Conservation (phyloP, 2,113 vertebrate genomes). For the Ancistrus triradiatus region DNA sequence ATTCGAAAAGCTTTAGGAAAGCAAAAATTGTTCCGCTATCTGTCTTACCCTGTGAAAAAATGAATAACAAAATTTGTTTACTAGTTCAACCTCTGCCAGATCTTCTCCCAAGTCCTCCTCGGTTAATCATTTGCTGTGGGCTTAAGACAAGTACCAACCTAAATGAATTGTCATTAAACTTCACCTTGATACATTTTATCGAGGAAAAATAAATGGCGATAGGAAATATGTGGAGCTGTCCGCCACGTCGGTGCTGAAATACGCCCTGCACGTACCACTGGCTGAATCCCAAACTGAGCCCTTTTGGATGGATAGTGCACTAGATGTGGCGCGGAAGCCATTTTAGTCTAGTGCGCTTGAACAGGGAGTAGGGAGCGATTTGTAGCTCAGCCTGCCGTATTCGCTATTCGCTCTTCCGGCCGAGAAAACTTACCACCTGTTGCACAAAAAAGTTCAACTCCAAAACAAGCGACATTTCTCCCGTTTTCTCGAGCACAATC, state of each 20-base stretch:
- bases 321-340: constrained; percentile 6
- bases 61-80: too few relatives aligned
- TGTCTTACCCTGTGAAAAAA: too few relatives aligned
- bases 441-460: constrained; percentile 67
- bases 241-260: constrained; percentile 69
- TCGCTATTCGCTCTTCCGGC: constrained; percentile 51
- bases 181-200: too few relatives aligned
- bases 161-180: too few relatives aligned
- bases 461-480: constrained; percentile 24
- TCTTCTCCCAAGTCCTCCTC: too few relatives aligned
- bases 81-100: neutral
- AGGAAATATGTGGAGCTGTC: constrained; percentile 75
- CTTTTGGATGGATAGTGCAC: neutral
- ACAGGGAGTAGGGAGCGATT: constrained; percentile 31
- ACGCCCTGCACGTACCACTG: constrained; percentile 52
- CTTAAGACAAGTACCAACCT: too few relatives aligned
- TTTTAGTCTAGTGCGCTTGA: constrained; percentile 6
- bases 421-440: constrained; percentile 68
- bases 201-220: too few relatives aligned
- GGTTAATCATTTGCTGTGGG: too few relatives aligned
- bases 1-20: too few relatives aligned
- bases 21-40: too few relatives aligned
- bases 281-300: neutral
- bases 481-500: neutral
- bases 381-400: constrained; percentile 49